phyloP scores from a whole-genome alignment of 2,888 invertebrate species.

The Orchestes rusci region DNA sequence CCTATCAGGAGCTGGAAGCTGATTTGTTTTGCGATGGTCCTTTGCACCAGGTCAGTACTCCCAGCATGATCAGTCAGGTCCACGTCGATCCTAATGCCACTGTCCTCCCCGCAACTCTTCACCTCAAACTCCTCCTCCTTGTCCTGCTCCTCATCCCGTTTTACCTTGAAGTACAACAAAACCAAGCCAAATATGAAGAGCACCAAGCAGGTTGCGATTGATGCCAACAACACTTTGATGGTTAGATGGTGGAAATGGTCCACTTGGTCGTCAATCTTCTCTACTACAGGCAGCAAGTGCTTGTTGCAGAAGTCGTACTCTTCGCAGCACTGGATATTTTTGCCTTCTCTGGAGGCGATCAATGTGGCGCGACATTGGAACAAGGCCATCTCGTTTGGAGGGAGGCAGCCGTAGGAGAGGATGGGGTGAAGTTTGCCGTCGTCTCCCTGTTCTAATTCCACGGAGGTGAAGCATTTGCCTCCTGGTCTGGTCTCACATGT shows the following conservation, averaged over 20 bases:
- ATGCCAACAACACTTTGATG: conserved; percentile 15
- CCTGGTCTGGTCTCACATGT: conserved; percentile 24
- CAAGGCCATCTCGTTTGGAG: conserved; percentile 27
- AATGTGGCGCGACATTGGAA: conserved; percentile 25
- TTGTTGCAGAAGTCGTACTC: conserved; percentile 27
- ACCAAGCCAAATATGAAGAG: conserved; percentile 5
- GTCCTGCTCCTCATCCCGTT: conserved; percentile 3
- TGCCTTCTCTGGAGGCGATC: conserved; percentile 15
- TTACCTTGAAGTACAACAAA: conserved; percentile 10
- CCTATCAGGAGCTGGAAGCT: conserved; percentile 20
- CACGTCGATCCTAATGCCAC: background rate
- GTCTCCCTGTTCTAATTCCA: conserved; percentile 20
- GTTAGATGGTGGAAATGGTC: conserved; percentile 5
- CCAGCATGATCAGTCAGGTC: conserved; percentile 11
- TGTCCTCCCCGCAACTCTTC: conserved; percentile 1
- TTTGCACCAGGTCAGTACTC: conserved; percentile 20
- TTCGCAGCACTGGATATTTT: conserved; percentile 28
- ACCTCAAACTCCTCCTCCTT: conserved; percentile 2
- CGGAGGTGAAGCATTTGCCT: conserved; percentile 27
- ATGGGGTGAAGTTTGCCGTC: conserved; percentile 19
- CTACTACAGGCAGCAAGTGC: conserved; percentile 17
- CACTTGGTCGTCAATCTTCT: background rate
- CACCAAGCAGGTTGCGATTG: conserved; percentile 14
- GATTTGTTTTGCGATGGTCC: conserved; percentile 25
- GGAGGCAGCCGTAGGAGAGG: conserved; percentile 26